Evolutionary conservation across 2,797 vertebrate genomes (phyloP).

Genomic region (Balearica regulorum): DNA sequence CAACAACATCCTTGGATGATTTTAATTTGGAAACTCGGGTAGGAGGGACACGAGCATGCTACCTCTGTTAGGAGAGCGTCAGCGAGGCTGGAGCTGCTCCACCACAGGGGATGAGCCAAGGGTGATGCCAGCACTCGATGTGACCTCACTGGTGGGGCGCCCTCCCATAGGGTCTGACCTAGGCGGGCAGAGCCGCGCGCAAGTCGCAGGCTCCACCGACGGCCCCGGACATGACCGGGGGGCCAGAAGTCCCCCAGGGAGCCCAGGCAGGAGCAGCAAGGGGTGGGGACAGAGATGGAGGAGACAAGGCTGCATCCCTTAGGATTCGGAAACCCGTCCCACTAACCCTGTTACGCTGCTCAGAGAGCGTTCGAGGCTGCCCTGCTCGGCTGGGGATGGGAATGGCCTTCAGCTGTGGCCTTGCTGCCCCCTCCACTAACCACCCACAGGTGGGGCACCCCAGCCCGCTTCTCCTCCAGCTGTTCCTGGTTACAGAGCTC

Average conservation of each 20-base stretch:
- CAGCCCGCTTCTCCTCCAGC: background rate
- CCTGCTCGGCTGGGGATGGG: background rate
- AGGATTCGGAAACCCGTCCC: background rate
- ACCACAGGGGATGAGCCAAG: rapidly evolving
- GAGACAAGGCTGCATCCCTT: background rate
- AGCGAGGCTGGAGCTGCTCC: background rate
- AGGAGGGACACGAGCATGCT: background rate
- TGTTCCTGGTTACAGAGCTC: rapidly evolving
- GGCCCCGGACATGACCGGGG: background rate
- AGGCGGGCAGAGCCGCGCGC: background rate
- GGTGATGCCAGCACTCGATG: background rate
- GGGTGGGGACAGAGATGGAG: background rate
- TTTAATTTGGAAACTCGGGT: background rate
- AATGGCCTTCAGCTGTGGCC: background rate
- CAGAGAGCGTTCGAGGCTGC: background rate
- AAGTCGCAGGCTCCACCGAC: background rate
- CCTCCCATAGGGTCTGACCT: background rate
- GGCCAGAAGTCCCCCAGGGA: background rate
- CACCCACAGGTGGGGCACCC: background rate
- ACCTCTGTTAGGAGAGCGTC: background rate
- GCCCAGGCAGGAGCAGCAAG: background rate
- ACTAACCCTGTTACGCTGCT: rapidly evolving
- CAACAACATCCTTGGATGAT: background rate
- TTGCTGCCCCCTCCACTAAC: rapidly evolving
- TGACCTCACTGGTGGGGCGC: no score